Evolutionary conservation across 2,888 invertebrate species (phyloP), one percentile per base, ranked within the genome.

Genomic region (Acanthococcus lagerstroemiae): DNA sequence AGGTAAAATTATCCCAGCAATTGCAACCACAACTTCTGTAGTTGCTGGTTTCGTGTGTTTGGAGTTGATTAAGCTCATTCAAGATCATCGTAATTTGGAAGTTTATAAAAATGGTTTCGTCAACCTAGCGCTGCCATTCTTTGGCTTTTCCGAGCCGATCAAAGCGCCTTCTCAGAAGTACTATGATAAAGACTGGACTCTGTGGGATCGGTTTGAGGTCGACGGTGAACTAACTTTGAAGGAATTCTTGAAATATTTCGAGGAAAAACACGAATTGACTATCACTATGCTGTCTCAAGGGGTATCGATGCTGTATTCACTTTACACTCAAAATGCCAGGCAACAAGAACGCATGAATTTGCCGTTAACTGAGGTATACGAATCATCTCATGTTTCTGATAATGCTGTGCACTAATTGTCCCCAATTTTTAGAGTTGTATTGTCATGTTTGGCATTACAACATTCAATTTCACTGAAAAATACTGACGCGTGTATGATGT

Each of bases 201-300:
- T 97, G 25, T 99, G 99, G 99, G 97, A 99, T 78, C 84, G 97
- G 27, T 95, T 99, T 76, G 96, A 97, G 75, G 85, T 73, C 15
- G 76, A 80, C 69, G 90, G 90, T 4, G 91, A 91, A 75, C 77
- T 91, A 74, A 88, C 95, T 0, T 80, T 99, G 54, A 84, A 88
- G 73, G 87, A 96, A 78, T 95, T 99, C 78, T 80, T 99, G 69
- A 87, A 93, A 72, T 91, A 94, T 78, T 95, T 99, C 79, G 88
- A 94, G 78, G 86, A 86, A 48, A 81, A 87, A 71, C 87, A 91
- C 75, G 87, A 88, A 73, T 79, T 97, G 65, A 94, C 95, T 77
- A 93, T 99, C 55, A 95, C 96, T 2, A 99, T 99, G 99, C 78
- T 99, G 69, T 96, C 96, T 15, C 96, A 97, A 74, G 97, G 97